Conservation (phyloP, 2,113 vertebrate genomes). For the Mesembrinibis cayennensis region DNA sequence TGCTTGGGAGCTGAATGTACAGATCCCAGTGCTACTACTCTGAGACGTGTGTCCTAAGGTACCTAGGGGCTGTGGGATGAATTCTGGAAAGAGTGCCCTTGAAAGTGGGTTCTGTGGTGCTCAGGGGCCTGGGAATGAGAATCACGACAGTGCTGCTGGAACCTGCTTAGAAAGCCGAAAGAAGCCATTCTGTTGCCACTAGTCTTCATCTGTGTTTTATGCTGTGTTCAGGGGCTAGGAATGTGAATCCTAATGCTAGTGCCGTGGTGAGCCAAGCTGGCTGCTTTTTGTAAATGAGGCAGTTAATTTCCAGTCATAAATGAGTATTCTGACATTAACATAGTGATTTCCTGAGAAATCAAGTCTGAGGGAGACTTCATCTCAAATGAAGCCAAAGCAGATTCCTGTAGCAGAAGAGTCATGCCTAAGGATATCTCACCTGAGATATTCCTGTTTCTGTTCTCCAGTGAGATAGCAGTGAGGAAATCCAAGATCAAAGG, state of each 20-base stretch:
- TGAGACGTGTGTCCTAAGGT: neutral
- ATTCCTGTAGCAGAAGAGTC: neutral
- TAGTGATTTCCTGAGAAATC: neutral
- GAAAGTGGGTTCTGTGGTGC: neutral
- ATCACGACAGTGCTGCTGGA: neutral
- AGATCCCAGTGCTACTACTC: neutral
- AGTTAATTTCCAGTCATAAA: neutral
- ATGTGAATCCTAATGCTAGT: neutral
- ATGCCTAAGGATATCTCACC: neutral
- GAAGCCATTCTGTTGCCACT: neutral
- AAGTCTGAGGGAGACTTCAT: neutral
- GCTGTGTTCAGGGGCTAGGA: neutral
- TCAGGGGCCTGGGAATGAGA: neutral
- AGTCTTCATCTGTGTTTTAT: neutral
- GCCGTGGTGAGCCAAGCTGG: neutral
- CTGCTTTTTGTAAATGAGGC: neutral
- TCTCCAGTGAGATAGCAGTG: neutral
- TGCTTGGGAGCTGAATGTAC: neutral
- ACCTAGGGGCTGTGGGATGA: neutral
- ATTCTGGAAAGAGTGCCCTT: conserved; percentile 16
- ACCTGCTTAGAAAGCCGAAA: neutral
- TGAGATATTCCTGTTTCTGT: neutral
- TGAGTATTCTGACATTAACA: neutral
- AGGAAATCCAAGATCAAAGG: neutral
- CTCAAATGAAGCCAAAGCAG: neutral